Evolutionary conservation across 2,113 vertebrate genomes (phyloP).

Genomic region (Mormoops blainvillei): DNA sequence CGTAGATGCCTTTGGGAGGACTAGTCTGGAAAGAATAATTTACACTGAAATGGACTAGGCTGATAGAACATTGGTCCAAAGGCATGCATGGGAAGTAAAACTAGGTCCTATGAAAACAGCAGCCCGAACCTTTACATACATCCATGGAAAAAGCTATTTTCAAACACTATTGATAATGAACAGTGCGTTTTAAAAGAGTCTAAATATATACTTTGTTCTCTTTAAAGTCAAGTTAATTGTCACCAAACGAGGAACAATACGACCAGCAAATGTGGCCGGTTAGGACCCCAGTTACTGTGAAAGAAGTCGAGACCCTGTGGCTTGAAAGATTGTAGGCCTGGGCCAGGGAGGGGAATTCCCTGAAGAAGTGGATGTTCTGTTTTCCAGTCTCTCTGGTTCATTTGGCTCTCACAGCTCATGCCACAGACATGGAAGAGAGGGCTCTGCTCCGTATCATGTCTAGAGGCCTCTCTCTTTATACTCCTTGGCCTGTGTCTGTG

Average conservation of each 20-base stretch:
- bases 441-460: not conserved
- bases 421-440: not conserved
- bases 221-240: not conserved
- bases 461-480: not conserved
- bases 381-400: not conserved
- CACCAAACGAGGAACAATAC: not conserved
- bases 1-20: not conserved
- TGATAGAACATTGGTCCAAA: not conserved
- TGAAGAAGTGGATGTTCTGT: too few relatives aligned
- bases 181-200: not conserved
- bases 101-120: not conserved
- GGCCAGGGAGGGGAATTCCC: too few relatives aligned
- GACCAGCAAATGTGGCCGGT: not conserved
- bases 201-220: not conserved
- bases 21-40: not conserved
- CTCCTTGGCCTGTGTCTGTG: not conserved
- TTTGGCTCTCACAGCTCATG: too few relatives aligned
- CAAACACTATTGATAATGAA: not conserved
- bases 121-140: not conserved
- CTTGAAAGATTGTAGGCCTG: not conserved
- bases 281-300: not conserved
- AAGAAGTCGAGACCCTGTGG: not conserved
- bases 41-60: not conserved
- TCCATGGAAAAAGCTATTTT: not conserved
- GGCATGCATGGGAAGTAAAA: not conserved